A percentile compares a stretch with the other conserved stretches of the same genome.
Conservation (phyloP, 2,888 invertebrate genomes). For the Diplolepis rosae region DNA sequence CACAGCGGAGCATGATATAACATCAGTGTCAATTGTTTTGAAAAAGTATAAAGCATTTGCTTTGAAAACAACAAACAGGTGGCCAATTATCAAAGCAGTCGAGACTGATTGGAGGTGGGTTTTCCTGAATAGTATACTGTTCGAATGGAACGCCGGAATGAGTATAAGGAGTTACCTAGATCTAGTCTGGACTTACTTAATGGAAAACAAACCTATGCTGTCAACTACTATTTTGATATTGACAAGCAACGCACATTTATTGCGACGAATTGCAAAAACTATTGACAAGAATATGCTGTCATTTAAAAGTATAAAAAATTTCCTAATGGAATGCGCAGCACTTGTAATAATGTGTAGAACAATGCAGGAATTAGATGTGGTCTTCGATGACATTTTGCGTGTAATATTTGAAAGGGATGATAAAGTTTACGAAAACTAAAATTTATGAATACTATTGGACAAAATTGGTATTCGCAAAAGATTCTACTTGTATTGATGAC, state of each 20-base stretch:
- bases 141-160: conserved; percentile 2
- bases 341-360: not conserved
- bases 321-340: not conserved
- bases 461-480: no score
- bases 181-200: not conserved
- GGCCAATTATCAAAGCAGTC: not conserved
- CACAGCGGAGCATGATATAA: no score
- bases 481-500: not conserved
- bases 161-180: not conserved
- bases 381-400: not conserved
- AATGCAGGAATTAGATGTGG: not conserved
- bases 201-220: not conserved
- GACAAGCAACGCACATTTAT: not conserved
- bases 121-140: no score
- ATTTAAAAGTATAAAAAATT: not conserved
- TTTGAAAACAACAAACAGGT: no score
- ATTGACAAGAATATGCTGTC: not conserved
- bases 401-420: not conserved
- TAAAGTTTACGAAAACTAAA: not conserved
- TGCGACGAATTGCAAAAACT: not conserved
- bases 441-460: not conserved
- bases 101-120: not conserved
- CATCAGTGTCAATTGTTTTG: not conserved
- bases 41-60: not conserved
- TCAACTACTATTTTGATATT: not conserved